Base-by-base conservation (phyloP, 2,888 invertebrate genomes). In the Galeruca laticollis region DNA sequence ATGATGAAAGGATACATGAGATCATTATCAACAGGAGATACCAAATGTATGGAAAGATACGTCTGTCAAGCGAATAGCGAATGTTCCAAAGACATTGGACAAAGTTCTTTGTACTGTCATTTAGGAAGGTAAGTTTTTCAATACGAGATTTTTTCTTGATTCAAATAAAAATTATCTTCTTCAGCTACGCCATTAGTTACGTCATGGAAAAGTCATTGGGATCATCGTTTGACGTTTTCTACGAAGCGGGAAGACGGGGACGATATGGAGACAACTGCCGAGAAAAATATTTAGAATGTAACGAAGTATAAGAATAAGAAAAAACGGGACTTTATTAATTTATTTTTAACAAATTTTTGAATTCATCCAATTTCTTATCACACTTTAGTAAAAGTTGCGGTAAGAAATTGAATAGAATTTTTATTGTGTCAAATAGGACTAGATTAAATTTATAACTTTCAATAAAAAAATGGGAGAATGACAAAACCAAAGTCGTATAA, bases 1-100 rank as follows among this genome's bases (percentile, higher is more conserved):
- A 93, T 97, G 91, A 87, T 95, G 80, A 96, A 96, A 89, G 95
- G 95, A 72, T 96, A 95, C 86, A 92, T 95, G 68, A 90, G 92
- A 81, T 93, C 95, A 47, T 90, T 93, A 79, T 90, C 90, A 71
- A 92, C 92, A 40, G 88, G 89, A 60, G 93, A 95, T 80, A 94
- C 94, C 81, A 91, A 91, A 80, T 96, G 96, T 82, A 91, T 94
- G 84, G 93, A 95, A 85, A 94, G 93, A 82, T 94, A 94, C 85
- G 89, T 97, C 77, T 97, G 97, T 83, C 95, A 96, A 79, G 96
- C 96, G 26, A 96, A 94, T 85, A 91, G 90, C 61, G 96, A 96
- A 81, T 97, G 96, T 85, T 90, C 93, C 33, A 88, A 90, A 60
- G 95, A 95, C 83, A 91, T 92, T 75, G 92, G 92, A 86, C 88